Percentiles rank a stretch among this genome's conserved stretches.
Evolutionary conservation across 2,113 vertebrate genomes (phyloP).

Genomic region (Euleptes europaea): DNA sequence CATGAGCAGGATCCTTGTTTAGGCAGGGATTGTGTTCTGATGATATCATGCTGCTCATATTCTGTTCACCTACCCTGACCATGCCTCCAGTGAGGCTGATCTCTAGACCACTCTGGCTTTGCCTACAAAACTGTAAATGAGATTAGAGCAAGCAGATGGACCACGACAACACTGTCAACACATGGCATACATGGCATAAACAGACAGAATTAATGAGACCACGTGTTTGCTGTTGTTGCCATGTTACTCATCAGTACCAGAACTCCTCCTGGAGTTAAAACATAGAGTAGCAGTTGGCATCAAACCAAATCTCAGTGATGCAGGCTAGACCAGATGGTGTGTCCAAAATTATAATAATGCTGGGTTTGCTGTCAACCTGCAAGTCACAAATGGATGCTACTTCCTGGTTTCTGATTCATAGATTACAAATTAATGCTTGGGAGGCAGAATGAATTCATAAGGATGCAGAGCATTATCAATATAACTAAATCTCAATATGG

Average conservation of each 20-base stretch:
- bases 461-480: neutral
- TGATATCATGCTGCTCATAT: neutral
- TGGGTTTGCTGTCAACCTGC: neutral
- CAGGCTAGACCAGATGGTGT: neutral
- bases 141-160: neutral
- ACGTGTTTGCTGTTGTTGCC: neutral
- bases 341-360: neutral
- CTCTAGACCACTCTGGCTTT: neutral
- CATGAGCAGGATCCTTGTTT: neutral
- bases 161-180: neutral
- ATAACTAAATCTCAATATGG: too few relatives aligned
- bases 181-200: neutral
- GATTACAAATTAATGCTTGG: neutral
- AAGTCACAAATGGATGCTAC: neutral
- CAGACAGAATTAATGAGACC: neutral
- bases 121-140: neutral
- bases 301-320: rapidly evolving
- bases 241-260: neutral
- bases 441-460: neutral
- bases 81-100: neutral
- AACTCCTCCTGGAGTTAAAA: neutral
- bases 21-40: neutral
- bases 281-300: neutral
- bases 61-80: neutral
- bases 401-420: neutral